A percentile compares a stretch with the other conserved stretches of the same genome.
phyloP scores from a whole-genome alignment of 2,113 vertebrate species.

The Semicossyphus pulcher region DNA sequence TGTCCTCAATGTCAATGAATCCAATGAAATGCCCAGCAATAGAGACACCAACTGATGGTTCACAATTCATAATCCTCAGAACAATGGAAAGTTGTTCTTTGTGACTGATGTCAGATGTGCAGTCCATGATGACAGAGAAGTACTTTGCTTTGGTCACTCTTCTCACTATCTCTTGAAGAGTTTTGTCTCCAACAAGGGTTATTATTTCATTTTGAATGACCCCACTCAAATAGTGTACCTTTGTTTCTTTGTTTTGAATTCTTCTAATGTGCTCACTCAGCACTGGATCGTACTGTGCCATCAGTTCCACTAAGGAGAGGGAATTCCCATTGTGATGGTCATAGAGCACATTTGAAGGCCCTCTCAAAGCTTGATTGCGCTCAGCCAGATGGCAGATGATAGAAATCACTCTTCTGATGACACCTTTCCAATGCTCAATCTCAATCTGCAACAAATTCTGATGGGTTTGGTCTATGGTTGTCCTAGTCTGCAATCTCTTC shows the following conservation, averaged over 20 bases:
- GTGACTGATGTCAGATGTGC: slow-evolving; percentile 13
- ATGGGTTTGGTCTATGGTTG: no score
- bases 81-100: not conserved
- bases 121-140: slow-evolving; percentile 7
- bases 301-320: no score
- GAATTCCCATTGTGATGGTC: no score
- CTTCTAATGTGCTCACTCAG: no score
- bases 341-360: no score
- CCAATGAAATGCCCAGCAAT: not conserved
- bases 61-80: not conserved
- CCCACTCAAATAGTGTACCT: slow-evolving; percentile 19
- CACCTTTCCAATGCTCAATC: no score
- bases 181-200: slow-evolving; percentile 1
- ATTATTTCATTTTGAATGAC: slow-evolving; percentile 21
- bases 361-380: no score
- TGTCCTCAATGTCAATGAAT: not conserved
- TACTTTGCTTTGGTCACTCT: not conserved
- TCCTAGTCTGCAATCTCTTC: no score
- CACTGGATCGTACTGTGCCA: no score
- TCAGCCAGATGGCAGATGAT: no score
- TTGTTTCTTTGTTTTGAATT: slow-evolving; percentile 1
- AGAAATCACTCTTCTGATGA: no score
- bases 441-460: no score
- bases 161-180: not conserved
- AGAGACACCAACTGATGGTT: not conserved